Evolutionary conservation across 2,888 invertebrate genomes (phyloP).

Genomic region (Epirrhoe tristata): DNA sequence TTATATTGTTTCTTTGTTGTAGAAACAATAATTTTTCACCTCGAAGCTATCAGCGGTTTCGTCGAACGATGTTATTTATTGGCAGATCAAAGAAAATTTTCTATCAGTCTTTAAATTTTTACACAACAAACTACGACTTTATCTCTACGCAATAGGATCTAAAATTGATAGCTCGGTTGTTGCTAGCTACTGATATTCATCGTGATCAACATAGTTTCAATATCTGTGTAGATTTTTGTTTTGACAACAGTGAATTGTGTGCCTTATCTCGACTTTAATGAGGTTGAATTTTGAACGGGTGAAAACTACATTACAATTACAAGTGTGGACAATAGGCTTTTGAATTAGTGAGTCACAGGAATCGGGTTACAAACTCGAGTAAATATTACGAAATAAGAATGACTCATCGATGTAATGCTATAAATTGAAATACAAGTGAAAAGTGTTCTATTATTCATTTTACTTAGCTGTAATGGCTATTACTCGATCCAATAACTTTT

Average conservation of each 20-base stretch:
- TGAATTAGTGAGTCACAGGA: conserved; percentile 33
- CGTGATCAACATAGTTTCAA: conserved; percentile 1
- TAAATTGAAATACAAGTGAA: neutral
- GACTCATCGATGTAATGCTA: conserved; percentile 21
- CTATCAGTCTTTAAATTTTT: conserved; percentile 12
- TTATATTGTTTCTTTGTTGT: conserved; percentile 37
- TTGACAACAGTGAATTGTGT: conserved; percentile 8
- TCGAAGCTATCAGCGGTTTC: conserved; percentile 31
- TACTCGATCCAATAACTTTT: neutral
- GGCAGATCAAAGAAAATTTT: conserved; percentile 41
- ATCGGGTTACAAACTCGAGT: conserved; percentile 35
- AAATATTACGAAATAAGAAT: conserved; percentile 8
- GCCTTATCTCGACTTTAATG: conserved; percentile 5
- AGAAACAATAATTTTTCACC: conserved; percentile 40
- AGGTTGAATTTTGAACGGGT: conserved; percentile 1
- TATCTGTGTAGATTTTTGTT: neutral
- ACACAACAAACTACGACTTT: conserved; percentile 14
- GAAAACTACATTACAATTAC: conserved; percentile 17
- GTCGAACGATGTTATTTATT: conserved; percentile 40
- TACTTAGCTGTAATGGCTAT: neutral
- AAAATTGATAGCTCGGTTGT: neutral
- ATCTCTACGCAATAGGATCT: neutral
- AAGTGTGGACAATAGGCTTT: conserved; percentile 35
- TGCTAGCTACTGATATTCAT: conserved; percentile 7
- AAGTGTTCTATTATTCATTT: neutral